phyloP scores from a whole-genome alignment of 1,140 invertebrate species.

The Caenorhabditis brenneri region DNA sequence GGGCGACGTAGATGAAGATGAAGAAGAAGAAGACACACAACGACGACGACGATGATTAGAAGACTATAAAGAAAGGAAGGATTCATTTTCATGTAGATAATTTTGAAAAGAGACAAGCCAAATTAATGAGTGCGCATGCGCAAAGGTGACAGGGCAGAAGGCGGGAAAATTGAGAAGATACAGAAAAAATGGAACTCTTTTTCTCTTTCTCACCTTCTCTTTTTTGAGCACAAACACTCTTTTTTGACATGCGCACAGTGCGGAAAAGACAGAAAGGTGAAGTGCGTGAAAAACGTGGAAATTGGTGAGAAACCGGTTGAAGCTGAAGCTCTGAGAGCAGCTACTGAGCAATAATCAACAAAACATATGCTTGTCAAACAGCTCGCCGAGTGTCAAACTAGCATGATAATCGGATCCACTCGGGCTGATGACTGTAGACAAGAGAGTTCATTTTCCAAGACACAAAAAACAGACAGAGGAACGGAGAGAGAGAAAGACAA shows the following conservation, averaged over 20 bases:
- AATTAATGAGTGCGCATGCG: slow-evolving; percentile 3
- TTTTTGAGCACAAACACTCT: slow-evolving; percentile 16
- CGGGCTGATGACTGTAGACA: background rate
- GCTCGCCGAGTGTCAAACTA: slow-evolving; percentile 19
- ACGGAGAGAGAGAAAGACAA: background rate
- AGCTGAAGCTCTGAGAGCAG: background rate
- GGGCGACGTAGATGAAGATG: background rate
- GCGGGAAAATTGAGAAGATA: slow-evolving; percentile 19
- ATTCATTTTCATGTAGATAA: background rate
- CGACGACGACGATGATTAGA: background rate
- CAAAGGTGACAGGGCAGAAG: slow-evolving; percentile 35
- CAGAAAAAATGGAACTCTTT: background rate
- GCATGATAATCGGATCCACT: slow-evolving; percentile 36
- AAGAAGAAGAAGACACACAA: background rate
- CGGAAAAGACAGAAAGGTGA: background rate
- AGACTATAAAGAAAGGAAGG: background rate
- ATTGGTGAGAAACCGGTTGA: slow-evolving; percentile 17
- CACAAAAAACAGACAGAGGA: background rate
- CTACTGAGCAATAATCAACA: slow-evolving; percentile 33
- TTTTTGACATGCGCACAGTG: slow-evolving; percentile 5
- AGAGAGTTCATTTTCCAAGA: background rate
- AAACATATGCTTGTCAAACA: slow-evolving; percentile 42
- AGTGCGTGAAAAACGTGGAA: slow-evolving; percentile 38
- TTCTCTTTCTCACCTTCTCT: background rate
- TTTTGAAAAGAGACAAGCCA: slow-evolving; percentile 9